These are phyloP conservation scores for Tinamus major DNA, from an alignment of 2,797 vertebrate genomes.

Conservation along the genomic window DNA sequence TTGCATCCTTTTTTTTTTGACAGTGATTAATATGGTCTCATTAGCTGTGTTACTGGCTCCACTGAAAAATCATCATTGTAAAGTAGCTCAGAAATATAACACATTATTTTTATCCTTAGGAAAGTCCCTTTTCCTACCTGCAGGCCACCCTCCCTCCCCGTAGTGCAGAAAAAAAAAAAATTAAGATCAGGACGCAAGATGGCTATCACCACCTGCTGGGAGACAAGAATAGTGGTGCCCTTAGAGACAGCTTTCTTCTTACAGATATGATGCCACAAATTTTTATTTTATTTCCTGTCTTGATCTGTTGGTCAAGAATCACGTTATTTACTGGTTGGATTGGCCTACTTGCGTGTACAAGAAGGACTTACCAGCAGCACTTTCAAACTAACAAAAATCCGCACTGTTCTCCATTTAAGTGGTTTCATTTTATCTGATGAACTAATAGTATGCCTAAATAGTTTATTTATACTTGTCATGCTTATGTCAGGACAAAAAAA, in stretches of 20 bases:
- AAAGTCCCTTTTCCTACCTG: background rate
- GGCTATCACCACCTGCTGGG: background rate
- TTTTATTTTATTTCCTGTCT: constrained; percentile 38
- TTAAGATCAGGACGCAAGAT: background rate
- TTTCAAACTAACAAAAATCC: constrained; percentile 2
- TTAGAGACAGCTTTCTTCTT: background rate
- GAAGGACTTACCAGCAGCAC: background rate
- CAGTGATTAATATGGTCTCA: background rate
- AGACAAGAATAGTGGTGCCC: background rate
- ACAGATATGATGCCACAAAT: background rate
- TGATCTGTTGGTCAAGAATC: constrained; percentile 38
- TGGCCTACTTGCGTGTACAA: background rate
- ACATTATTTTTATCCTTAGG: background rate
- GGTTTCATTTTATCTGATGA: constrained; percentile 7
- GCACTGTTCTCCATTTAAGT: background rate
- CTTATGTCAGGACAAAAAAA: constrained; percentile 21
- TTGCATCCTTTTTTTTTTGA: background rate
- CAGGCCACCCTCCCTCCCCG: background rate
- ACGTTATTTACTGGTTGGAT: background rate
- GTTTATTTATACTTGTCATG: constrained; percentile 38
- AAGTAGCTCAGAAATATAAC: background rate
- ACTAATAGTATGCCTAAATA: background rate
- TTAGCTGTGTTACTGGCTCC: background rate
- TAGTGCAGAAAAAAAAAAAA: background rate
- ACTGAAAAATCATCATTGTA: background rate